Evolutionary conservation across 2,888 invertebrate species (phyloP).

Genomic region (Teleiodes luculella): DNA sequence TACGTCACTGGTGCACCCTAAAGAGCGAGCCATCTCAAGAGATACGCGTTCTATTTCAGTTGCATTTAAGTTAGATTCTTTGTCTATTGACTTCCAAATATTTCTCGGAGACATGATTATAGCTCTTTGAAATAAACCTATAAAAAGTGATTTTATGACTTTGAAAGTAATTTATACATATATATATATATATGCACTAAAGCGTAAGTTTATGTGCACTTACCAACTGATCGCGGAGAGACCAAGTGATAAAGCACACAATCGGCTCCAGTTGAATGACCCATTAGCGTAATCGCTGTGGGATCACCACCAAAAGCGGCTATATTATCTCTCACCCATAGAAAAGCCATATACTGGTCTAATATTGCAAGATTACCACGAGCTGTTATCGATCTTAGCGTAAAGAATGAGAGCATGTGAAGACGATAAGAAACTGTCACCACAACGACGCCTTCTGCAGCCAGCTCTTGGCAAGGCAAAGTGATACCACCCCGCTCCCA

Average conservation of each 20-base stretch:
- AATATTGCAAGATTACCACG: slow-evolving; percentile 92
- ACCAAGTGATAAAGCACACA: slow-evolving; percentile 83
- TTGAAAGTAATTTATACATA: too few species aligned
- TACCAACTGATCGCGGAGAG: slow-evolving; percentile 82
- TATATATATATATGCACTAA: too few species aligned
- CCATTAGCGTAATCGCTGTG: slow-evolving; percentile 86
- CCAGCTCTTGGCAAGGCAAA: slow-evolving; percentile 84
- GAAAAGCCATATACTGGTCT: slow-evolving; percentile 89
- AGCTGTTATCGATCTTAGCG: slow-evolving; percentile 72
- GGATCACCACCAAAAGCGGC: slow-evolving; percentile 89
- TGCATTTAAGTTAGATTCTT: slow-evolving; percentile 35
- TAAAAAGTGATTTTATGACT: neutral
- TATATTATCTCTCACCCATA: slow-evolving; percentile 88
- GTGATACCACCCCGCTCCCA: slow-evolving; percentile 74
- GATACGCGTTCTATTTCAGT: slow-evolving; percentile 67
- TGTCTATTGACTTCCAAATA: slow-evolving; percentile 56
- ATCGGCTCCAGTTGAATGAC: slow-evolving; percentile 88
- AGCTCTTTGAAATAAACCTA: slow-evolving; percentile 81
- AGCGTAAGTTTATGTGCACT: slow-evolving; percentile 6
- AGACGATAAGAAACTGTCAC: slow-evolving; percentile 84
- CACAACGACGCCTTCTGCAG: slow-evolving; percentile 83
- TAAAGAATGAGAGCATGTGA: slow-evolving; percentile 84
- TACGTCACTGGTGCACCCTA: slow-evolving; percentile 73
- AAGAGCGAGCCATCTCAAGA: slow-evolving; percentile 73
- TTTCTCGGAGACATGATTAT: slow-evolving; percentile 83